Conservation (phyloP, 2,113 vertebrate species). For the Ornithorhynchus anatinus region DNA sequence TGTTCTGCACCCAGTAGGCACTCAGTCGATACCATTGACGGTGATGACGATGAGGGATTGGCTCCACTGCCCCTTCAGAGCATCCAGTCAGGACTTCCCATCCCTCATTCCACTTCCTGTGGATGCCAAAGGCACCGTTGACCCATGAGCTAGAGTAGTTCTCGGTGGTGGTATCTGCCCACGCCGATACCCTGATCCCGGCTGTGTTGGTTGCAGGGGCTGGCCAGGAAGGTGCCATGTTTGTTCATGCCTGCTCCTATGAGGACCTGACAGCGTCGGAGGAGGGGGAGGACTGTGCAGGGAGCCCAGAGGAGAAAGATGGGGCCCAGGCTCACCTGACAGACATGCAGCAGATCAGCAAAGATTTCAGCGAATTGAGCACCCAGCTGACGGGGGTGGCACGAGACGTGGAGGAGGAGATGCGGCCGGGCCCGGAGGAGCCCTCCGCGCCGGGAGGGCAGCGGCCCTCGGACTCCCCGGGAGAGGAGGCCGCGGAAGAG, state of each 20-base stretch:
- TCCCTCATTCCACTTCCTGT: no score
- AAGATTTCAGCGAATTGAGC: conserved; percentile 79
- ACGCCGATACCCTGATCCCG: no score
- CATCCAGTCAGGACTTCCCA: no score
- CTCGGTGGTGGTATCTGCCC: no score
- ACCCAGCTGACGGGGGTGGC: conserved; percentile 73
- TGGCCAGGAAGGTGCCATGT: conserved; percentile 89
- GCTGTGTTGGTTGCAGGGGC: conserved; percentile 75
- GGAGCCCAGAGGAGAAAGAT: conserved; percentile 47
- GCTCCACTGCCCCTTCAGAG: no score
- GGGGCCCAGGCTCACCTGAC: conserved; percentile 26
- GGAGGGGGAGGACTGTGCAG: conserved; percentile 21
- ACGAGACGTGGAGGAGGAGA: conserved; percentile 73
- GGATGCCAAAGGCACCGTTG: no score
- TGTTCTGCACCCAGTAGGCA: no score
- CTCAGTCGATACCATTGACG: no score
- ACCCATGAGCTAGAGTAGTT: no score
- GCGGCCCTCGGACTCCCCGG: conserved; percentile 34
- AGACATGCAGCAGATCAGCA: conserved; percentile 76
- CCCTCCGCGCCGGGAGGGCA: not conserved
- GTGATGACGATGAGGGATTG: no score
- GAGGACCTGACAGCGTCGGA: conserved; percentile 86
- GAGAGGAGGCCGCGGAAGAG: conserved; percentile 70
- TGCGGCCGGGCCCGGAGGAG: conserved; percentile 66
- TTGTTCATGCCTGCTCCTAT: conserved; percentile 88